Conservation (phyloP, 2,797 vertebrate genomes). For the Gobio occitaniae region DNA sequence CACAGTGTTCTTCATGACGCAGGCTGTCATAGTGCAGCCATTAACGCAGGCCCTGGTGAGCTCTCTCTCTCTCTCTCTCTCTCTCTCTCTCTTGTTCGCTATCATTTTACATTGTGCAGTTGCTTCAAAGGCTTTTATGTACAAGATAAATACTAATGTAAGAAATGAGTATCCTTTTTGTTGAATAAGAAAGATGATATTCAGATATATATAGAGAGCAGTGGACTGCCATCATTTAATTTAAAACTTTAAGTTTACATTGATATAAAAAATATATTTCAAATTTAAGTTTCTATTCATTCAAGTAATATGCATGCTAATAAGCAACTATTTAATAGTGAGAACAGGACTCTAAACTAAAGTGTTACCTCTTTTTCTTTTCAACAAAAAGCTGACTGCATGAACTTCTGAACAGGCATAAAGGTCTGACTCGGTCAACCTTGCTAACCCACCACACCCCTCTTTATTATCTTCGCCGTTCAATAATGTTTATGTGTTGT, state of each 20-base stretch:
- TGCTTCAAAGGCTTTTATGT: conserved; percentile 12
- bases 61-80: not conserved
- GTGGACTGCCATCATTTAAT: not conserved
- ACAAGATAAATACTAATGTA: conserved; percentile 29
- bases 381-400: not conserved
- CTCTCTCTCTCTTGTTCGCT: not conserved
- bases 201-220: not conserved
- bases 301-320: too few relatives aligned
- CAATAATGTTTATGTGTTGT: conserved; percentile 36
- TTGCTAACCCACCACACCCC: not conserved
- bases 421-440: not conserved
- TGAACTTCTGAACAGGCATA: not conserved
- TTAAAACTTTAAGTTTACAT: not conserved
- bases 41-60: conserved; percentile 3
- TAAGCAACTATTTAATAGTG: too few relatives aligned
- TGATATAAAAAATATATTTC: too few relatives aligned
- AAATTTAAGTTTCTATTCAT: too few relatives aligned
- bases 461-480: not conserved
- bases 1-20: conserved; percentile 57
- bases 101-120: conserved; percentile 11
- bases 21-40: conserved; percentile 18
- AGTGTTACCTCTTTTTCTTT: not conserved
- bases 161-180: conserved; percentile 15
- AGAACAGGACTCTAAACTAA: too few relatives aligned
- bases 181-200: not conserved